Base-by-base conservation (phyloP, 2,797 vertebrate genomes). In the Spinibarbus caldwelli region DNA sequence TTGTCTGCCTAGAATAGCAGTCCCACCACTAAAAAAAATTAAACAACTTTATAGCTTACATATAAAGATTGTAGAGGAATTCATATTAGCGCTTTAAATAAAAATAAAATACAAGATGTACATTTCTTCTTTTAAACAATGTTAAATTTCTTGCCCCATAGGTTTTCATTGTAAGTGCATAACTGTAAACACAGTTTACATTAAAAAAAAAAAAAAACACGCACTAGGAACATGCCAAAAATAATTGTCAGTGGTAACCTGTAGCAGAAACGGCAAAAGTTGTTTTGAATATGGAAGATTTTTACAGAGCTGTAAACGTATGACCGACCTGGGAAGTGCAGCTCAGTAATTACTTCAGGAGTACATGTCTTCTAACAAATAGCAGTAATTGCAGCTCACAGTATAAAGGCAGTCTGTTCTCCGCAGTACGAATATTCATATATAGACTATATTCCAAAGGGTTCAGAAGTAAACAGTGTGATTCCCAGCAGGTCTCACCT, bases 401-500 rank as follows among this genome's bases (percentile, higher is more conserved):
- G 78, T 36, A 12, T 34, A n/a, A 15, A 49, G 45, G 10, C 38
- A 1, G 17, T 12, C 36, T 59, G 75, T 36, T 59, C 70, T 72
- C 34, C 11, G 21, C 26, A 45, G 59, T 79, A 31, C 57, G 66
- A 64, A 79, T 78, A 57, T n/a, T 66, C 29, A 57, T 57, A 78
- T 59, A 12, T 49, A 80, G 79, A 41, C 15, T 70, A 64, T 45
- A 21, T 31, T 26, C 21, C 47, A 41, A 81, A 57, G 15, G 5
- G 34, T 52, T 80, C 31, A 52, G 36, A 41, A 72, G 17, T 82
- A 80, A 80, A 76, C 31, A 75, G 17, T 41, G 23, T 70, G 41
- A 82, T 89, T 90, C 87, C 91, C 86, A 87, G 89, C 15, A 54
- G 9, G 9, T 90, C 91, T 91, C 90, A 82, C 91, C 86, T 88